Evolutionary conservation across 2,888 invertebrate species (phyloP).

Genomic region (Nudaria mundana): DNA sequence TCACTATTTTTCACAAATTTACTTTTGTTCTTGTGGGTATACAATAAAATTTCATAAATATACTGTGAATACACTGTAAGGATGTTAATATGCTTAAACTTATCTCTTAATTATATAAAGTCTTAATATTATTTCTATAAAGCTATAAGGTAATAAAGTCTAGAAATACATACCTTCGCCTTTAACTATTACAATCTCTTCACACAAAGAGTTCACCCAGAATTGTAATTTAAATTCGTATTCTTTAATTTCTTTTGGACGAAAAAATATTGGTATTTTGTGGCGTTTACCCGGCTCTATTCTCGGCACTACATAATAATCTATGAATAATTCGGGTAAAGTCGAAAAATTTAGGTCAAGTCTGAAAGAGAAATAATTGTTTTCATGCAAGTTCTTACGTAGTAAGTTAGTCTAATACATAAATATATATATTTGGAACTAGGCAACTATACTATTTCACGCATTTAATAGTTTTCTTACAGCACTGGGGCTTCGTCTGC

Average conservation of each 20-base stretch:
- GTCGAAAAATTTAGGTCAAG: slow-evolving; percentile 73
- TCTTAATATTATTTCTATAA: no score
- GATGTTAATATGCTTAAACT: no score
- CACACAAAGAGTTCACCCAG: slow-evolving; percentile 76
- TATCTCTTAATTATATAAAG: no score
- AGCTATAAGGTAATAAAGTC: no score
- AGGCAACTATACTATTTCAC: not conserved
- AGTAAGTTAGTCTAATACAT: not conserved
- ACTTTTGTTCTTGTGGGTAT: no score
- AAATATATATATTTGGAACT: not conserved
- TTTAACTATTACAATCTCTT: slow-evolving; percentile 69
- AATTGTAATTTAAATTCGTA: slow-evolving; percentile 78
- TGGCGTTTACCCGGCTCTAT: slow-evolving; percentile 64
- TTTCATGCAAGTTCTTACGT: not conserved
- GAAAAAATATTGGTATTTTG: slow-evolving; percentile 77
- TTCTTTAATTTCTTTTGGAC: slow-evolving; percentile 72
- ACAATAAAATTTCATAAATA: no score
- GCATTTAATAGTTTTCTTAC: slow-evolving; percentile 38
- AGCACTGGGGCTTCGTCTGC: slow-evolving; percentile 55
- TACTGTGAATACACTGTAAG: no score
- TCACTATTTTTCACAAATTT: no score
- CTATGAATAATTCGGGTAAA: slow-evolving; percentile 73
- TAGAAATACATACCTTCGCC: slow-evolving; percentile 77
- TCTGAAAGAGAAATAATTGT: slow-evolving; percentile 49
- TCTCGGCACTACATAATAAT: slow-evolving; percentile 55